Evolutionary conservation across 2,797 vertebrate species (phyloP).

Genomic region (Petrocephalus schoutedeni): DNA sequence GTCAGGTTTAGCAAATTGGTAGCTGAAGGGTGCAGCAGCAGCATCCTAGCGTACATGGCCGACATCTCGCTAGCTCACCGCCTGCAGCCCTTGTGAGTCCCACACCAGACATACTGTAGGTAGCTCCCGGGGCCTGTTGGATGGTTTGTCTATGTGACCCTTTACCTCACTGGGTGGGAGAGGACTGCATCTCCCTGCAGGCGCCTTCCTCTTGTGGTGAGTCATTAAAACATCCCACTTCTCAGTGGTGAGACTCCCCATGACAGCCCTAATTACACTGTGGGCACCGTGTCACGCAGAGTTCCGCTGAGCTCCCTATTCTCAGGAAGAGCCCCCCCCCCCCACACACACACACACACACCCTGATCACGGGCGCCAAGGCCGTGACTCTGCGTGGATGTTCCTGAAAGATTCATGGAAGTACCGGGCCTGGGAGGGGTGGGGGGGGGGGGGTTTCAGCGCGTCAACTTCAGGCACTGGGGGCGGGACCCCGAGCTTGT

Average conservation of each 20-base stretch:
- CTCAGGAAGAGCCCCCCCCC: not conserved
- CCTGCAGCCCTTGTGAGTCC: not conserved
- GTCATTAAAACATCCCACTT: slow-evolving; percentile 10
- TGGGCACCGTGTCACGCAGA: not conserved
- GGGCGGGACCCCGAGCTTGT: not conserved
- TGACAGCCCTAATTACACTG: slow-evolving; percentile 18
- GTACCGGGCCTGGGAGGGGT: not conserved
- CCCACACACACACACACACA: not conserved
- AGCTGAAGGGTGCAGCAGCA: not conserved
- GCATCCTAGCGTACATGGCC: not conserved
- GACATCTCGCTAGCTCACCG: not conserved
- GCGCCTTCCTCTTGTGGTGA: not conserved
- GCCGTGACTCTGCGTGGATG: not conserved
- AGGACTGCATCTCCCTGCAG: too few species aligned
- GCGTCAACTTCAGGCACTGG: not conserved
- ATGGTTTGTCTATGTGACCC: not conserved
- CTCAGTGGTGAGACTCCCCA: not conserved
- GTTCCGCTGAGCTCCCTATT: not conserved
- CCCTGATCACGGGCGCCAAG: not conserved
- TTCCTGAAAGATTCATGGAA: not conserved
- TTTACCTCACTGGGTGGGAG: not conserved
- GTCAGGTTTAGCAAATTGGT: slow-evolving; percentile 1
- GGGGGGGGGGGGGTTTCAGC: not conserved
- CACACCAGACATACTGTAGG: not conserved
- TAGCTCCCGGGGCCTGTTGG: not conserved